A percentile compares a stretch with the other conserved stretches of the same genome.
Conservation (phyloP, 2,113 vertebrate genomes). For the Pontoporia blainvillei region DNA sequence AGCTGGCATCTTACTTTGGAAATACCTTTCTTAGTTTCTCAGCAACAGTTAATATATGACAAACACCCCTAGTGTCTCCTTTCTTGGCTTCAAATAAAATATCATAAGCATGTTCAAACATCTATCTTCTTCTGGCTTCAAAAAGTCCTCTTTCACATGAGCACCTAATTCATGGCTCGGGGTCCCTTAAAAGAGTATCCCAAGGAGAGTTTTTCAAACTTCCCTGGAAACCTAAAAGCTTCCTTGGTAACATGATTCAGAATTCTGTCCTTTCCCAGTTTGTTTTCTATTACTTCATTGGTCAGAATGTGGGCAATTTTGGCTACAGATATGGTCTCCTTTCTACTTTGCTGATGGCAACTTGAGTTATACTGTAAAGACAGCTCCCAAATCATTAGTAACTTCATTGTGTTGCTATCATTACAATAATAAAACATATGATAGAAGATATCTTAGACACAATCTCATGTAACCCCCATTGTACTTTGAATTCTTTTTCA, state of each 20-base stretch:
- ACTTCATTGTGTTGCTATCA: neutral
- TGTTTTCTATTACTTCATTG: neutral
- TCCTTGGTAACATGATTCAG: neutral
- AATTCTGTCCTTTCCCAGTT: neutral
- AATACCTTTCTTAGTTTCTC: conserved; percentile 73
- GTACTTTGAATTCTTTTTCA: neutral
- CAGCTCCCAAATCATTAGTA: neutral
- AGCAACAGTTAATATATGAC: conserved; percentile 63
- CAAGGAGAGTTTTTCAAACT: neutral
- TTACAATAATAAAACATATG: neutral
- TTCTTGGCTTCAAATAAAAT: conserved; percentile 50
- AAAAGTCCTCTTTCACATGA: neutral
- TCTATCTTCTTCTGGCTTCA: conserved; percentile 12
- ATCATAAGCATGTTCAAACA: conserved; percentile 38
- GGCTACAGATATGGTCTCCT: neutral
- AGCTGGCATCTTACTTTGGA: conserved; percentile 54
- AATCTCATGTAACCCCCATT: neutral
- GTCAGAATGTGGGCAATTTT: neutral
- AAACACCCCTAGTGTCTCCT: conserved; percentile 53
- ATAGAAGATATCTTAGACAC: neutral
- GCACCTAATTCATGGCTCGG: neutral
- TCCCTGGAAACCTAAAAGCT: neutral
- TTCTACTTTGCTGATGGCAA: no score
- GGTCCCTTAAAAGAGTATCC: neutral
- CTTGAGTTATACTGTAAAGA: neutral